phyloP scores from a whole-genome alignment of 1,140 invertebrate species.

The Euura saliciscinereae region DNA sequence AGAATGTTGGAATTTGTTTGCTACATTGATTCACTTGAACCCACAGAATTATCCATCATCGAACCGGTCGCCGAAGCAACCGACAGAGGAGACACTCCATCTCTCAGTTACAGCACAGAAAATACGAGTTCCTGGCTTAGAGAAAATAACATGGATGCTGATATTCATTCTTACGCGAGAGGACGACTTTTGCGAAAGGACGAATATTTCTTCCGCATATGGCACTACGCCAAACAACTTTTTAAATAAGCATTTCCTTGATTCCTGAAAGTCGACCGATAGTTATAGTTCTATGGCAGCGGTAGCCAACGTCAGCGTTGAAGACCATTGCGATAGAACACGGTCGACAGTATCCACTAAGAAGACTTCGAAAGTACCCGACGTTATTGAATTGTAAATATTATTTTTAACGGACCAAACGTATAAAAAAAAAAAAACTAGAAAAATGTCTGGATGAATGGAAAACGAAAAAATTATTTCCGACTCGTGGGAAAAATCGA shows the following conservation, averaged over 20 bases:
- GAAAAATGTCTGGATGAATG: too few species aligned
- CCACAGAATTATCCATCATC: conserved; percentile 51
- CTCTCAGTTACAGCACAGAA: conserved; percentile 81
- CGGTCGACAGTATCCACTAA: too few species aligned
- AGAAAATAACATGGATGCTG: conserved; percentile 90
- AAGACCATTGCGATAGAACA: not conserved
- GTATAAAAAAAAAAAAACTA: not conserved
- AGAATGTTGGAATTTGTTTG: not conserved
- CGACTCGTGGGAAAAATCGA: too few species aligned
- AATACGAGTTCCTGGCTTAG: conserved; percentile 92
- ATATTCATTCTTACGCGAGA: conserved; percentile 86
- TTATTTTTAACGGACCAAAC: not conserved
- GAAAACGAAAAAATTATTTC: too few species aligned
- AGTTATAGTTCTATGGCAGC: too few species aligned
- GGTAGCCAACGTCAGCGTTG: too few species aligned
- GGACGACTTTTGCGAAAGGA: conserved; percentile 80
- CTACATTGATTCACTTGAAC: not conserved
- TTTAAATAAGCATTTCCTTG: conserved; percentile 67
- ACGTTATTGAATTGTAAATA: not conserved
- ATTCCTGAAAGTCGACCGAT: not conserved
- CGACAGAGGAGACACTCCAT: conserved; percentile 71
- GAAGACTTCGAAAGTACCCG: not conserved
- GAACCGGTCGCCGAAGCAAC: conserved; percentile 66
- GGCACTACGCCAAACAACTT: conserved; percentile 83
- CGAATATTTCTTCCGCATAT: conserved; percentile 95